Evolutionary conservation across 2,888 invertebrate species (phyloP).

Genomic region (Tetragonula carbonaria): DNA sequence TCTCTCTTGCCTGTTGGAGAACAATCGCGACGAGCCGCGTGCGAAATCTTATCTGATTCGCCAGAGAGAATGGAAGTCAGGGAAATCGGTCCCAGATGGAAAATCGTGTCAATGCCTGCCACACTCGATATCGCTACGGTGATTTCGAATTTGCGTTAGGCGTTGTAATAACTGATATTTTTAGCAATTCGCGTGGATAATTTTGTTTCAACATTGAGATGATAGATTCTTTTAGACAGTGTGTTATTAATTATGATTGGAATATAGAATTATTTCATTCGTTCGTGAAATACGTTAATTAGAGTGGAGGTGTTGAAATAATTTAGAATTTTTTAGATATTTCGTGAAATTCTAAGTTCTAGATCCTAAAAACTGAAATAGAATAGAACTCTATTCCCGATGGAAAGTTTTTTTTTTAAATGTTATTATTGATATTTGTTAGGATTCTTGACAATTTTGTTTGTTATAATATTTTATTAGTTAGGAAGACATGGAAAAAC

Average conservation of each 20-base stretch:
- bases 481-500: too few relatives aligned
- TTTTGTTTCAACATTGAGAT: background rate
- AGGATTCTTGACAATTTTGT: too few relatives aligned
- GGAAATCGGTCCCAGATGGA: slow-evolving; percentile 20
- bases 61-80: background rate
- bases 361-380: too few relatives aligned
- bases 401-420: too few relatives aligned
- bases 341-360: too few relatives aligned
- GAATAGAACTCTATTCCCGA: too few relatives aligned
- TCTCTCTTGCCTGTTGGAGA: slow-evolving; percentile 23
- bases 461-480: too few relatives aligned
- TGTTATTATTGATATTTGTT: too few relatives aligned
- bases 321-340: background rate
- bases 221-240: background rate
- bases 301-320: background rate
- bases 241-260: background rate
- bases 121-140: slow-evolving; percentile 16
- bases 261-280: background rate
- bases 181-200: background rate
- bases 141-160: background rate
- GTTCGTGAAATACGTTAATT: background rate
- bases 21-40: slow-evolving; percentile 22
- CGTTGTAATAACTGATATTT: background rate
- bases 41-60: slow-evolving; percentile 12
- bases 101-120: slow-evolving; percentile 70